Base-by-base conservation (phyloP, 2,888 invertebrate species). In the Hemaris fuciformis region DNA sequence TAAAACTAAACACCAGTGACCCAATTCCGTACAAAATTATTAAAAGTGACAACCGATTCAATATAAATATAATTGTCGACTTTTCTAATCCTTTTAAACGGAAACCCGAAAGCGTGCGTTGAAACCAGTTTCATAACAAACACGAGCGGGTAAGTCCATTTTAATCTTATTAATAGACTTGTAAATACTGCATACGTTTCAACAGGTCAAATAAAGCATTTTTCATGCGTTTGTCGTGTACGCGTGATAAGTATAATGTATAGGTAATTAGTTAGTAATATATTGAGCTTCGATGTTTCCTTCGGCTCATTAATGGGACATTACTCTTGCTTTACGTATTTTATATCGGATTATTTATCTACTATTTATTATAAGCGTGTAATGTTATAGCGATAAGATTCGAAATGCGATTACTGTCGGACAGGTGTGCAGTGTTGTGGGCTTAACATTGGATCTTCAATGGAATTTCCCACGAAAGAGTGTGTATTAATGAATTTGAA, bases 261-360 rank as follows among this genome's bases (percentile, higher is more conserved):
- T 89, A 70, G 85, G 88, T 89, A 89, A 91, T 89, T 89, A 89
- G 81, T 69, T 65, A 67, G 78, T 89, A 88, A 91, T 86, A 88
- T 89, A 91, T 90, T 85, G 87, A 79, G 79, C 80, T 81, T 86
- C 76, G 80, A 87, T 86, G 86, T 84, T 82, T 83, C 81, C 80
- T 80, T 77, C 79, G 78, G 70, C 81, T 88, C 87, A 89, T 90
- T 89, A 90, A 83, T 82, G 84, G 70, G 66, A 76, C 86, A 81
- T 90, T 81, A 84, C 70, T 90, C 88, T 85, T 85, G 66, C 89
- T 89, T 87, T 84, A 84, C 81, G 78, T 80, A 84, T 80, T 82
- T 79, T 68, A 71, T 75, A 72, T 68, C 65, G 68, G 69, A 71
- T 81, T 81, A 85, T 85, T 83, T 84, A 83, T 83, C 63, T 64